Percentiles rank a stretch among this genome's conserved stretches.
Conservation (phyloP, 2,113 vertebrate species). For the Crotophaga sulcirostris region DNA sequence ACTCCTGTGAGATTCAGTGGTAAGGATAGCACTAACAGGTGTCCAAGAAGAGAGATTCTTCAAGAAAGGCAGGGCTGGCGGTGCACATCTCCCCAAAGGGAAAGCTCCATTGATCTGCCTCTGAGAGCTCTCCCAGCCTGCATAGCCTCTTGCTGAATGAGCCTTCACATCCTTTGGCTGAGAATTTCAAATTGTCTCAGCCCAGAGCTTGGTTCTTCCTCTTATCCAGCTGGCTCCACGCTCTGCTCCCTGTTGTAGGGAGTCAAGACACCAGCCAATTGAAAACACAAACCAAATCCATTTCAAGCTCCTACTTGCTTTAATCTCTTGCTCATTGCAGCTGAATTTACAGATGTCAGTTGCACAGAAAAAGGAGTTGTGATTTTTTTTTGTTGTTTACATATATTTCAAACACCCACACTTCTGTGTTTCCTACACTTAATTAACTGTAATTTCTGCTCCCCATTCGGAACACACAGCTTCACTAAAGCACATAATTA, state of each 20-base stretch:
- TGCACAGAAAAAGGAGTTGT: background rate
- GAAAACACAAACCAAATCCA: constrained; percentile 36
- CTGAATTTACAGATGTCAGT: background rate
- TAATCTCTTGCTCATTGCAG: background rate
- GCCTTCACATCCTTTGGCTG: background rate
- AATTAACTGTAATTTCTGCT: background rate
- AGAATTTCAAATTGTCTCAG: background rate
- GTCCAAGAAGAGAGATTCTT: background rate
- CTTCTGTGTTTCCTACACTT: background rate
- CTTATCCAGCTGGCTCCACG: constrained; percentile 13
- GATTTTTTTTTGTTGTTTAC: background rate
- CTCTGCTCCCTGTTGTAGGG: background rate
- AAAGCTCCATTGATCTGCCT: accelerated
- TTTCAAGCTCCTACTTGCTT: constrained; percentile 7
- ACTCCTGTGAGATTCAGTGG: background rate
- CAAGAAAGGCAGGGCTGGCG: background rate
- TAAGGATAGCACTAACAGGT: background rate
- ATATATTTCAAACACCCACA: background rate
- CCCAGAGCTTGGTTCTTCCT: background rate
- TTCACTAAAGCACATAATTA: background rate
- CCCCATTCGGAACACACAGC: background rate
- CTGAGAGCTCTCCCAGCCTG: background rate
- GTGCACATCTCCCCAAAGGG: accelerated
- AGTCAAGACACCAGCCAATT: background rate
- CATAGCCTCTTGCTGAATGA: background rate